Percentiles rank a stretch among this genome's conserved stretches.
Conservation (phyloP, 2,797 vertebrate genomes). For the Urophycis tenuis region DNA sequence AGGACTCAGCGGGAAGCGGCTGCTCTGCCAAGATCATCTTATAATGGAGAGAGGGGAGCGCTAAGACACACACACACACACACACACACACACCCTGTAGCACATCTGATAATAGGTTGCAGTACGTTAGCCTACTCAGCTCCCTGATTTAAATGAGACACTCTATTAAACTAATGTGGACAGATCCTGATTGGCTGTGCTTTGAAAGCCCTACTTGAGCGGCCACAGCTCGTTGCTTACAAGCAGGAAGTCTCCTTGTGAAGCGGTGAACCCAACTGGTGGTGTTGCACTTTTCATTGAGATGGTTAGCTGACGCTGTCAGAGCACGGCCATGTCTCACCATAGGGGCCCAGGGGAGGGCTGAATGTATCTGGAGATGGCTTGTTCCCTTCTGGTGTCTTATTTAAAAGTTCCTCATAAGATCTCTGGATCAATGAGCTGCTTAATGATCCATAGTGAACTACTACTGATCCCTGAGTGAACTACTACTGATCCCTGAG, state of each 20-base stretch:
- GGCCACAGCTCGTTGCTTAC: not conserved
- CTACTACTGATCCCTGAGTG: too few relatives aligned
- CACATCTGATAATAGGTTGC: not conserved
- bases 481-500: too few relatives aligned
- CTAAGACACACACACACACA: not conserved
- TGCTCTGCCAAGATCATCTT: slow-evolving; percentile 37
- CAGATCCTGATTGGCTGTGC: not conserved
- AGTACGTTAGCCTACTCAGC: not conserved
- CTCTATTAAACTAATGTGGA: not conserved
- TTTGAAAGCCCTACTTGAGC: not conserved
- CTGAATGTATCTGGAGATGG: too few relatives aligned
- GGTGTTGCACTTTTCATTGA: too few relatives aligned
- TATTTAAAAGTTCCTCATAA: too few relatives aligned
- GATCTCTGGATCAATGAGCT: too few relatives aligned
- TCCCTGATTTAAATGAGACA: not conserved
- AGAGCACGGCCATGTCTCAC: too few relatives aligned
- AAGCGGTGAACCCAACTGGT: not conserved
- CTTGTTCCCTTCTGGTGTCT: too few relatives aligned
- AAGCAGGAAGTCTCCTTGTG: not conserved
- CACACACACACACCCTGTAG: not conserved
- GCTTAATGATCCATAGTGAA: too few relatives aligned
- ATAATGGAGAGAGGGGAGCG: slow-evolving; percentile 23
- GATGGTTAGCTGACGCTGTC: not conserved
- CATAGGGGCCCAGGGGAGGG: too few relatives aligned
- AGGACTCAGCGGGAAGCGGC: slow-evolving; percentile 29